Evolutionary conservation across 2,113 vertebrate genomes (phyloP).

Genomic region (Condylura cristata): DNA sequence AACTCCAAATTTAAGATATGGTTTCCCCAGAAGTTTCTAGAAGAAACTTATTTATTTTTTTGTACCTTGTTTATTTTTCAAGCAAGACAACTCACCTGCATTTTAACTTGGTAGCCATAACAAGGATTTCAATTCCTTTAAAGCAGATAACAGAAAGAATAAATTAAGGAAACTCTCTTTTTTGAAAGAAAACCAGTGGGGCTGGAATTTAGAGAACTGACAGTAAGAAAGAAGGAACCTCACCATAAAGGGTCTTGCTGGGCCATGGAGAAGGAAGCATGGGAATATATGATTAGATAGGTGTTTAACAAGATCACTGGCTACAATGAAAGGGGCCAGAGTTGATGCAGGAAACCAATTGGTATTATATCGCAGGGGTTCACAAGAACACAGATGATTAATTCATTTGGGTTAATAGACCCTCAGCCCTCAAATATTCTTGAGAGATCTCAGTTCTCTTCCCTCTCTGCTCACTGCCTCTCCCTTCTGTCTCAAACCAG

Average conservation of each 20-base stretch:
- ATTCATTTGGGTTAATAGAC: neutral
- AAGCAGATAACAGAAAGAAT: neutral
- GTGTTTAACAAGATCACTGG: neutral
- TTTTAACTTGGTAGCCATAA: slow-evolving; percentile 29
- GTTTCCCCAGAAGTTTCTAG: neutral
- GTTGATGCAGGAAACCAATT: neutral
- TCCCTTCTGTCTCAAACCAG: neutral
- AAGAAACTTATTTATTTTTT: too few species aligned
- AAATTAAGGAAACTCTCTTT: neutral
- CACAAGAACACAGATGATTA: neutral
- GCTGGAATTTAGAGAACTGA: neutral
- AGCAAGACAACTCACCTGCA: neutral
- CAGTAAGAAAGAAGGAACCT: neutral
- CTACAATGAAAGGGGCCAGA: neutral
- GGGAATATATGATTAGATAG: neutral
- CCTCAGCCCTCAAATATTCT: neutral
- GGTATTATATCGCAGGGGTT: neutral
- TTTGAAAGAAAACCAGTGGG: neutral
- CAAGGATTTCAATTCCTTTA: neutral
- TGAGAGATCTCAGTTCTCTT: neutral
- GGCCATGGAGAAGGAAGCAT: neutral
- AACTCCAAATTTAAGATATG: neutral
- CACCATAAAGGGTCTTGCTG: too few species aligned
- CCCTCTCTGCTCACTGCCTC: neutral
- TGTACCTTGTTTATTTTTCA: neutral